Conservation (phyloP, 2,113 vertebrate species). For the Podilymbus podiceps region DNA sequence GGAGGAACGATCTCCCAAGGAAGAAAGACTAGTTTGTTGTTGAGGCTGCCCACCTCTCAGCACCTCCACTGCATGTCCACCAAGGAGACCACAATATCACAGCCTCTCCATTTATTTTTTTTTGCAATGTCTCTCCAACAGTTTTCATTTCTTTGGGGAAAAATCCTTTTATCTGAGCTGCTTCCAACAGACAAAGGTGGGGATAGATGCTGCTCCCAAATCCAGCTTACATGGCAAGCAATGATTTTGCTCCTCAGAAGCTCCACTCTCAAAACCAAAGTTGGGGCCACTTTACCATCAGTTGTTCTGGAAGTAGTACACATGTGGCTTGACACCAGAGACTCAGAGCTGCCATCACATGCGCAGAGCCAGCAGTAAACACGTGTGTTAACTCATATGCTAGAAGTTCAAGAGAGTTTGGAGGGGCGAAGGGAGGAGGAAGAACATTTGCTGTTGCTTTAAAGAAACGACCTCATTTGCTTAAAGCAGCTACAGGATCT, state of each 20-base stretch:
- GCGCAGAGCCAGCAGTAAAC: neutral
- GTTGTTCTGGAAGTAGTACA: neutral
- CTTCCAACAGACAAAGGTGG: neutral
- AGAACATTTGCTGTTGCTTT: neutral
- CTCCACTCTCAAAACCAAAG: neutral
- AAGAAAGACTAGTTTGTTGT: neutral
- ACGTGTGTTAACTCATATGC: neutral
- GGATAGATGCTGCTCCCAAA: neutral
- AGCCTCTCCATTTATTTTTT: neutral
- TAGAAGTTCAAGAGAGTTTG: neutral
- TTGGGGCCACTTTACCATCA: too few species aligned
- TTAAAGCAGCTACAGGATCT: neutral
- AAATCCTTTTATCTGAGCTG: neutral
- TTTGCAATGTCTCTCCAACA: neutral
- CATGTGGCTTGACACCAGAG: neutral
- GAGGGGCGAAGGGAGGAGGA: neutral
- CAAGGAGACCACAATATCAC: accelerated
- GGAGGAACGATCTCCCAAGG: neutral
- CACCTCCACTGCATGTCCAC: neutral
- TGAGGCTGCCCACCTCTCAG: neutral
- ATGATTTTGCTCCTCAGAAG: neutral
- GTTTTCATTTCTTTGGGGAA: neutral
- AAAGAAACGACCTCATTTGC: neutral
- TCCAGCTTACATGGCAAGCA: neutral
- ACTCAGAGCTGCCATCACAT: neutral